These are phyloP conservation scores for Camelus bactrianus DNA, from an alignment of 2,113 vertebrate species.

Conservation along the genomic window DNA sequence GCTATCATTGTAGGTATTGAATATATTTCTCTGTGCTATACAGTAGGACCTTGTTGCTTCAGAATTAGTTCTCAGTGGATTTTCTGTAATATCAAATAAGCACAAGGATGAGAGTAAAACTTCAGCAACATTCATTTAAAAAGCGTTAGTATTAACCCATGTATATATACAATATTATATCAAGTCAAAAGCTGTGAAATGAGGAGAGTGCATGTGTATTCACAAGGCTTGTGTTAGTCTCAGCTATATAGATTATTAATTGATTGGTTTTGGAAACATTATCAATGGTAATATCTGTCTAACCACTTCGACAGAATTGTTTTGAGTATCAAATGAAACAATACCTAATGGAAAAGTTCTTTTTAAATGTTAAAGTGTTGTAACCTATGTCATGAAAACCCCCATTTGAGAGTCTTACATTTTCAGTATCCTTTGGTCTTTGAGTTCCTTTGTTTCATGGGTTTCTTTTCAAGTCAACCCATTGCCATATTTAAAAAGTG, in stretches of 20 bases:
- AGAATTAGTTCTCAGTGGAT: background rate
- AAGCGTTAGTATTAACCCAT: background rate
- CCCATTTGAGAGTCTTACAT: background rate
- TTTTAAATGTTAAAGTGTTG: background rate
- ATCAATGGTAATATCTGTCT: background rate
- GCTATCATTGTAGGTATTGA: too few species aligned
- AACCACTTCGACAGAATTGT: background rate
- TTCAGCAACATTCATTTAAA: background rate
- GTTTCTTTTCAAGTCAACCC: background rate
- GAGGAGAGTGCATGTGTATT: background rate
- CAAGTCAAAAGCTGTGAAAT: background rate
- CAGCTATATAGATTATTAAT: background rate
- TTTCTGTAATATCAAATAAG: background rate
- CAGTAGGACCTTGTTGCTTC: background rate
- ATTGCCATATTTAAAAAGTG: background rate
- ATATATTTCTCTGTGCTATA: too few species aligned
- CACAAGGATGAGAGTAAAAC: conserved; percentile 19
- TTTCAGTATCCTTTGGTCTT: background rate
- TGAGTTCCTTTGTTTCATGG: background rate
- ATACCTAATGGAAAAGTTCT: background rate
- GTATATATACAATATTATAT: background rate
- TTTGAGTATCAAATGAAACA: background rate
- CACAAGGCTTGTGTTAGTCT: background rate
- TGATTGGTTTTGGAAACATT: background rate
- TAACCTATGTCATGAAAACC: background rate